Evolutionary conservation across 2,888 invertebrate species (phyloP).

Genomic region (Clusia tigrina): DNA sequence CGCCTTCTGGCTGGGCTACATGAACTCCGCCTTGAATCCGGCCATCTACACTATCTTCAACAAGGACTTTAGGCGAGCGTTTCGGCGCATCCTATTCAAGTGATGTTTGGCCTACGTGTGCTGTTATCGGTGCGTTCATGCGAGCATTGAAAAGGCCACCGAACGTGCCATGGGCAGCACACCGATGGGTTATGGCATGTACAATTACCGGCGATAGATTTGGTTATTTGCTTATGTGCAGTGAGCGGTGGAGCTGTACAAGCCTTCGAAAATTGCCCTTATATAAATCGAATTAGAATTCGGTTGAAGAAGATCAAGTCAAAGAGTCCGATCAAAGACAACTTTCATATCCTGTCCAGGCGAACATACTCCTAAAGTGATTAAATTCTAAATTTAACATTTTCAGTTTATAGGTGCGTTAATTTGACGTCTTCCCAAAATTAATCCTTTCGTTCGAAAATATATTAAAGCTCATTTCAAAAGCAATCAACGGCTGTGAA

Average conservation of each 20-base stretch:
- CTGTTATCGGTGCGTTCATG: conserved; percentile 77
- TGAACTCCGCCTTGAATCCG: conserved; percentile 95
- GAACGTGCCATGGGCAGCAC: conserved; percentile 66
- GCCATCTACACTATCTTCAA: conserved; percentile 97
- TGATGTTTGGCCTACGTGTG: conserved; percentile 89
- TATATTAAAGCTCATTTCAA: conserved; percentile 55
- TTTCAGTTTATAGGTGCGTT: background rate
- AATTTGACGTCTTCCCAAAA: background rate
- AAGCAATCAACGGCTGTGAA: conserved; percentile 63
- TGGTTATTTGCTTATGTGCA: conserved; percentile 44
- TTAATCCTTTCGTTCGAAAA: background rate
- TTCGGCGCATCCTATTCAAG: conserved; percentile 94
- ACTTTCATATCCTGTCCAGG: no score
- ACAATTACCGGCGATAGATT: conserved; percentile 63
- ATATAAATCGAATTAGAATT: no score
- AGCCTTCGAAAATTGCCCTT: background rate
- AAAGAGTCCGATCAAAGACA: no score
- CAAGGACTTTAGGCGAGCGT: conserved; percentile 95
- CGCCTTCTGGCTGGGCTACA: conserved; percentile 96
- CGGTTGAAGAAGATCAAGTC: no score
- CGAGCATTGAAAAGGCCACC: conserved; percentile 65
- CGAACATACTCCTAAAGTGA: no score
- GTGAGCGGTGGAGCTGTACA: background rate
- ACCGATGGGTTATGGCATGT: conserved; percentile 64
- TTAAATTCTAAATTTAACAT: background rate